A percentile compares a stretch with the other conserved stretches of the same genome.
phyloP scores from a whole-genome alignment of 2,888 invertebrate species.

The Eilema depressum region DNA sequence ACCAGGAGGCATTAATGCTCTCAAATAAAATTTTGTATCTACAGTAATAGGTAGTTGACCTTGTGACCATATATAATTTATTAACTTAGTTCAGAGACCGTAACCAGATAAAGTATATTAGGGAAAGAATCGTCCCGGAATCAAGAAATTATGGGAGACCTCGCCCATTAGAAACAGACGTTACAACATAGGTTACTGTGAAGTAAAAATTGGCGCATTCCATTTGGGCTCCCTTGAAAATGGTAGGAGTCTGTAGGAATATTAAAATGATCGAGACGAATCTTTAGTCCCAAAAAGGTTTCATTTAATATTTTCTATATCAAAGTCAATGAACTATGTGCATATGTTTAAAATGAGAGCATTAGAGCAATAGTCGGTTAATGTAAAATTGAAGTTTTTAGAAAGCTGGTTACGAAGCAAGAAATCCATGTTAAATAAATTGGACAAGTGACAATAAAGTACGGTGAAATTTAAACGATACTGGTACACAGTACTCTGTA shows the following conservation, averaged over 20 bases:
- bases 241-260: too few relatives aligned
- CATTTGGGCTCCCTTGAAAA: not conserved
- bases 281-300: not conserved
- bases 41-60: not conserved
- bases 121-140: too few relatives aligned
- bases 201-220: not conserved
- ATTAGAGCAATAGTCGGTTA: slow-evolving; percentile 22
- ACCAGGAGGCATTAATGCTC: not conserved
- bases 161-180: not conserved
- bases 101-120: too few relatives aligned
- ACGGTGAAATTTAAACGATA: slow-evolving; percentile 48
- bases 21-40: not conserved
- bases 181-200: not conserved
- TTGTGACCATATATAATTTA: too few relatives aligned
- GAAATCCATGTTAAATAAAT: slow-evolving; percentile 58
- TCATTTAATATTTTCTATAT: slow-evolving; percentile 26
- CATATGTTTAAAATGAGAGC: slow-evolving; percentile 3
- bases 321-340: slow-evolving; percentile 26
- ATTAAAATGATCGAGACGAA: not conserved
- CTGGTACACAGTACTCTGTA: slow-evolving; percentile 37
- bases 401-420: slow-evolving; percentile 53
- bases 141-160: too few relatives aligned
- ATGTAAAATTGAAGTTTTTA: slow-evolving; percentile 44
- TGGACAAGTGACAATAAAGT: slow-evolving; percentile 56
- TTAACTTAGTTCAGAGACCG: too few relatives aligned